Conservation (phyloP, 2,113 vertebrate species). For the Protomyctophum bolini region DNA sequence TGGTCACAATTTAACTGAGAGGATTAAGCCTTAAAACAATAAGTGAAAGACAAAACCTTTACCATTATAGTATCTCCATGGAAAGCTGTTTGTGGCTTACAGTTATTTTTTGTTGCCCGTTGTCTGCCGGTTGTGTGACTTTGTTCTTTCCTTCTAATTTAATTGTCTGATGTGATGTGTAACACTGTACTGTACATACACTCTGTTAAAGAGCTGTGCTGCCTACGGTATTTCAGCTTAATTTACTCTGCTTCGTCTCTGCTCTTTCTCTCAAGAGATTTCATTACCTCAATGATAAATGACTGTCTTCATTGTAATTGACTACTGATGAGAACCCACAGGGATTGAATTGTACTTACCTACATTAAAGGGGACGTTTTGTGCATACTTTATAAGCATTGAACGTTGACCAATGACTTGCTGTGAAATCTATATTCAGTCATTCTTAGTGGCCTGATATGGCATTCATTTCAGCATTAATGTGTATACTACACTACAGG, state of each 20-base stretch:
- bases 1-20: neutral
- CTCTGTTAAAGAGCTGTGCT: constrained; percentile 3
- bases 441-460: neutral
- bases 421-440: neutral
- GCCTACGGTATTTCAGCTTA: neutral
- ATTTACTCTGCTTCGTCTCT: neutral
- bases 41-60: neutral
- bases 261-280: constrained; percentile 9
- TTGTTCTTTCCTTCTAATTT: neutral
- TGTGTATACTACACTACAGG: neutral
- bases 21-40: neutral
- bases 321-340: constrained; percentile 29
- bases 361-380: neutral
- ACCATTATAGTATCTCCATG: neutral
- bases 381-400: neutral
- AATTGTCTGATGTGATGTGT: neutral
- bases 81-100: too few relatives aligned
- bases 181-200: constrained; percentile 9
- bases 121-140: neutral
- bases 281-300: constrained; percentile 47
- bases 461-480: constrained; percentile 17
- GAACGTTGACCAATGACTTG: constrained; percentile 24
- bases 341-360: constrained; percentile 1
- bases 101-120: constrained; percentile 11
- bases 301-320: constrained; percentile 31